Percentiles rank a stretch among this genome's conserved stretches.
phyloP scores from a whole-genome alignment of 1,140 invertebrate species.

The Eupristina koningsbergeri region DNA sequence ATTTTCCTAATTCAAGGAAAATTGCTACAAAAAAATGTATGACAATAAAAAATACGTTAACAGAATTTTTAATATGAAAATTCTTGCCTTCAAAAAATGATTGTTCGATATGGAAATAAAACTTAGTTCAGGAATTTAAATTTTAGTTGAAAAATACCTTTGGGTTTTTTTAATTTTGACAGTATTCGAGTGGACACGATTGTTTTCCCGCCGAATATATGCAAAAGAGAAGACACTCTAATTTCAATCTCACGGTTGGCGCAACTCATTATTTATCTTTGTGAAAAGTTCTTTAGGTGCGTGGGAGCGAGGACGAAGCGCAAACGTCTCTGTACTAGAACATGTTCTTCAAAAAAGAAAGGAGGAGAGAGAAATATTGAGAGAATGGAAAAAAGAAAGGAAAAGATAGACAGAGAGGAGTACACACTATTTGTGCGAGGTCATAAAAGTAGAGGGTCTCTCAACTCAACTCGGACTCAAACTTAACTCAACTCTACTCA shows the following conservation, averaged over 20 bases:
- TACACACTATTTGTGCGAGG: slow-evolving; percentile 42
- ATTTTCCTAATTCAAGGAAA: too few relatives aligned
- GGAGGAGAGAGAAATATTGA: not conserved
- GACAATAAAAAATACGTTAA: too few relatives aligned
- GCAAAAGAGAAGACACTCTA: not conserved
- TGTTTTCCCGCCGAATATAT: not conserved
- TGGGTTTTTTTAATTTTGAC: not conserved
- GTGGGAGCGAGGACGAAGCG: not conserved
- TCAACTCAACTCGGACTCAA: too few relatives aligned
- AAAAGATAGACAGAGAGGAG: not conserved
- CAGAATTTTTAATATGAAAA: too few relatives aligned
- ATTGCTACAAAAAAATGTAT: too few relatives aligned
- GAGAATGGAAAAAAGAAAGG: not conserved
- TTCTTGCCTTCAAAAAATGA: too few relatives aligned
- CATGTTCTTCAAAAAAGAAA: not conserved
- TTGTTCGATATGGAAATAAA: too few relatives aligned
- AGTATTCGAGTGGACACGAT: not conserved
- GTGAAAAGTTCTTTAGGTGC: not conserved
- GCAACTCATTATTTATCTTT: slow-evolving; percentile 4
- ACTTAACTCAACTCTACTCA: too few relatives aligned
- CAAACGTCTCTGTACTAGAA: not conserved
- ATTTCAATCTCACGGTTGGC: not conserved
- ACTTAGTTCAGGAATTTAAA: too few relatives aligned
- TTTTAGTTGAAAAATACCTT: too few relatives aligned
- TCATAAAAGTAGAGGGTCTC: slow-evolving; percentile 23